phyloP scores from a whole-genome alignment of 2,113 vertebrate genomes.

The Thinocorus orbignyianus region DNA sequence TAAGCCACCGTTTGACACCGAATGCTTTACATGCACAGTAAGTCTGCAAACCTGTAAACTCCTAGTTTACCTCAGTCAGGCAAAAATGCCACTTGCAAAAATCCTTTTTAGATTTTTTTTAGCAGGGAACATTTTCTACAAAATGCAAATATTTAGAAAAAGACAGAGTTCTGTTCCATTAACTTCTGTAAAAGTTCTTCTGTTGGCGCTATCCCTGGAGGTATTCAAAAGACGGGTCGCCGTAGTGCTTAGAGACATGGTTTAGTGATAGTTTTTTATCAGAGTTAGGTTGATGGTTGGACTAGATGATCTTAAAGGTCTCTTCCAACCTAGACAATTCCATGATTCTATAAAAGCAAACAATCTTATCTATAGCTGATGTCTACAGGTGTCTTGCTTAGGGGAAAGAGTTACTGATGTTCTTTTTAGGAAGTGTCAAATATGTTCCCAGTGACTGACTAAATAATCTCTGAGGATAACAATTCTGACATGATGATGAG shows the following conservation, averaged over 20 bases:
- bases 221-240: too few relatives aligned
- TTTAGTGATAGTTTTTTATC: too few relatives aligned
- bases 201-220: too few relatives aligned
- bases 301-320: too few relatives aligned
- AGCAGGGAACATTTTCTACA: background rate
- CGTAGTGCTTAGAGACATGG: too few relatives aligned
- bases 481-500: background rate
- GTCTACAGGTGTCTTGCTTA: background rate
- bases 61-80: background rate
- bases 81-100: background rate
- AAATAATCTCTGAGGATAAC: background rate
- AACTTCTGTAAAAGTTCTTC: background rate
- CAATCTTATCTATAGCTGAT: background rate
- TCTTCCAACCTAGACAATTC: too few relatives aligned
- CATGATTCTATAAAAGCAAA: background rate
- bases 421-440: background rate
- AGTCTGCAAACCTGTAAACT: background rate
- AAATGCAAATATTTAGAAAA: background rate
- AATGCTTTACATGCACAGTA: background rate
- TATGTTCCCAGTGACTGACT: background rate
- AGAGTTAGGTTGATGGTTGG: too few relatives aligned
- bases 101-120: background rate
- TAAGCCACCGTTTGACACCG: background rate
- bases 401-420: background rate
- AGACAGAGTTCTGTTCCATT: background rate